Conservation (phyloP, 2,113 vertebrate genomes). For the Alectura lathami region DNA sequence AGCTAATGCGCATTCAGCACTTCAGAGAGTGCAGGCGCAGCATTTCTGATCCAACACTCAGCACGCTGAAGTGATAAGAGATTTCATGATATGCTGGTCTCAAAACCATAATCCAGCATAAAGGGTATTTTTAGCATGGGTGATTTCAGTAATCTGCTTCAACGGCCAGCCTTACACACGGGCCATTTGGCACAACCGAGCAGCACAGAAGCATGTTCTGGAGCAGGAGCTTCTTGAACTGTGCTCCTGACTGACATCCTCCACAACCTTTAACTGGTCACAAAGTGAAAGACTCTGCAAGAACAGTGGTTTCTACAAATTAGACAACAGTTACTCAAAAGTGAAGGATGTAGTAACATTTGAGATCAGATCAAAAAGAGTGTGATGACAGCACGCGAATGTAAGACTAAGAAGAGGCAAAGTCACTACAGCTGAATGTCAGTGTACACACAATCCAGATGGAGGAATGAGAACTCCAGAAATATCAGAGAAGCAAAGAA, state of each 20-base stretch:
- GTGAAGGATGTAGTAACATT: neutral
- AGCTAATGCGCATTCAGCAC: slow-evolving; percentile 38
- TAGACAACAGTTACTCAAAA: neutral
- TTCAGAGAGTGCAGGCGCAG: neutral
- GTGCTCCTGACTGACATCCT: neutral
- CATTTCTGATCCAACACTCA: neutral
- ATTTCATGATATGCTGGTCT: neutral
- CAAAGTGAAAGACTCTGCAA: neutral
- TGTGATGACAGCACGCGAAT: neutral
- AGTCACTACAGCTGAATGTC: neutral
- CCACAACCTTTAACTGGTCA: neutral
- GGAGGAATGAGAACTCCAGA: neutral
- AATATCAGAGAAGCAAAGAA: neutral
- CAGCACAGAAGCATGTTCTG: rapidly evolving
- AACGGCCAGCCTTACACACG: rapidly evolving
- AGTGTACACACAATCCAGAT: neutral
- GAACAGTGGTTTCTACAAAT: rapidly evolving
- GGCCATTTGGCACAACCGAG: rapidly evolving
- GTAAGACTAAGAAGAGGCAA: neutral
- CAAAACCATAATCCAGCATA: slow-evolving; percentile 3
- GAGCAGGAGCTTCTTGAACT: neutral
- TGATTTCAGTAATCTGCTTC: neutral
- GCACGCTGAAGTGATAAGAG: neutral
- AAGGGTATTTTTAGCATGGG: slow-evolving; percentile 9
- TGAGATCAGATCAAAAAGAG: neutral